Evolutionary conservation across 1,140 invertebrate species (phyloP).

Genomic region (Nixonia krombeini): DNA sequence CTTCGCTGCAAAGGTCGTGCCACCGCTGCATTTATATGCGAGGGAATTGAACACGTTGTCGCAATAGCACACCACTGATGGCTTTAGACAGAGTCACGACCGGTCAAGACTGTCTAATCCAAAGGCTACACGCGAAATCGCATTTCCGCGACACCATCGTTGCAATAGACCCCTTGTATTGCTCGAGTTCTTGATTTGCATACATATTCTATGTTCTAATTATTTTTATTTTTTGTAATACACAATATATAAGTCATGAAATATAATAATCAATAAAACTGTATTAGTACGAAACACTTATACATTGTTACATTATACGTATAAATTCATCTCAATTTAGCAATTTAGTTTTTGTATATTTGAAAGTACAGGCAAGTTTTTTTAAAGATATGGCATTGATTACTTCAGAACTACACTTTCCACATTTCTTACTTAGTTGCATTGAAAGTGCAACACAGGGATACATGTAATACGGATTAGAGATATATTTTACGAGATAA

Average conservation of each 20-base stretch:
- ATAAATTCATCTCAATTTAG: no score
- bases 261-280: no score
- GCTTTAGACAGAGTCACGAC: conserved; percentile 19
- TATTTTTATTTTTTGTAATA: no score
- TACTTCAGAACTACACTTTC: no score
- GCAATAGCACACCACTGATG: conserved; percentile 17
- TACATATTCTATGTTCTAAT: no score
- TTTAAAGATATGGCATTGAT: no score
- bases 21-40: conserved; percentile 14
- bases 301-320: no score
- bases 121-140: conserved; percentile 3
- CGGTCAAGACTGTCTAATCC: conserved; percentile 12
- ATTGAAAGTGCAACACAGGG: background rate
- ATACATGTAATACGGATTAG: background rate
- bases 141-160: conserved; percentile 6
- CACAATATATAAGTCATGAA: no score
- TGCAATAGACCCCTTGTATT: conserved; percentile 3
- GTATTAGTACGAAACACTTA: no score
- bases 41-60: conserved; percentile 13
- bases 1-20: conserved; percentile 30
- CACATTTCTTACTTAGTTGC: no score
- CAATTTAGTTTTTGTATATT: no score
- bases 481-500: background rate
- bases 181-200: background rate
- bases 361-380: no score